Evolutionary conservation across 2,797 vertebrate genomes (phyloP).

Genomic region (Valencia hispanica): DNA sequence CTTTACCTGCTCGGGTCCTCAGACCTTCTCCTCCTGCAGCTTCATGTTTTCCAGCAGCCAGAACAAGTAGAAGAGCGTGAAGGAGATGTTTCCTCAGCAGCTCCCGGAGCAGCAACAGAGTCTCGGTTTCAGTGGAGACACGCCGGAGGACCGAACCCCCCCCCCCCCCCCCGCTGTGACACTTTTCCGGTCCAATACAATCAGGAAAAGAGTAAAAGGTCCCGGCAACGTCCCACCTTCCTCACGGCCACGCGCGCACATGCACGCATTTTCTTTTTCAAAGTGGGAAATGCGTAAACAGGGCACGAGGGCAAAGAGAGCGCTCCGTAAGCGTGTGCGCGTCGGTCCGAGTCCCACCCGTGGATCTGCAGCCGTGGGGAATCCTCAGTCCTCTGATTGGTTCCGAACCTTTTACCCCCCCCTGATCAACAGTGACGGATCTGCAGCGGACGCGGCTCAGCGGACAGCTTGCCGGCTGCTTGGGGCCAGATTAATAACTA

Average conservation of each 20-base stretch:
- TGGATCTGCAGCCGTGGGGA: not conserved
- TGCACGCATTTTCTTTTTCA: constrained; percentile 6
- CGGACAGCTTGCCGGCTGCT: not conserved
- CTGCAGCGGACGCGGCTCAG: too few species aligned
- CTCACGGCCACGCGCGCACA: constrained; percentile 18
- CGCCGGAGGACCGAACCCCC: constrained; percentile 11
- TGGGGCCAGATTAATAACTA: not conserved
- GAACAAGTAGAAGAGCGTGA: not conserved
- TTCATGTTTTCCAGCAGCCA: constrained; percentile 20
- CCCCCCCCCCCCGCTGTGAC: not conserved
- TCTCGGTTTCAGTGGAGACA: not conserved
- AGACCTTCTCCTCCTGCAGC: constrained; percentile 9
- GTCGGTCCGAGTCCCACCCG: constrained; percentile 2
- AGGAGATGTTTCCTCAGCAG: constrained; percentile 36
- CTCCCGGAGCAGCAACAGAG: not conserved
- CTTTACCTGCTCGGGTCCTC: constrained; percentile 36
- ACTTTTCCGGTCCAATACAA: constrained; percentile 27
- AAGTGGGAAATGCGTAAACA: constrained; percentile 1
- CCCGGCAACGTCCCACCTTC: constrained; percentile 13
- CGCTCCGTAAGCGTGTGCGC: constrained; percentile 11
- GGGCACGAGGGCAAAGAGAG: constrained; percentile 21
- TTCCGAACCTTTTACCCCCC: not conserved
- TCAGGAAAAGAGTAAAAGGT: constrained; percentile 3
- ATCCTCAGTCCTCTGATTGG: constrained; percentile 6
- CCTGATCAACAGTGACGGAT: too few species aligned